These are phyloP conservation scores for Caenorhabditis brenneri DNA, from an alignment of 1,140 invertebrate species.

Conservation along the genomic window DNA sequence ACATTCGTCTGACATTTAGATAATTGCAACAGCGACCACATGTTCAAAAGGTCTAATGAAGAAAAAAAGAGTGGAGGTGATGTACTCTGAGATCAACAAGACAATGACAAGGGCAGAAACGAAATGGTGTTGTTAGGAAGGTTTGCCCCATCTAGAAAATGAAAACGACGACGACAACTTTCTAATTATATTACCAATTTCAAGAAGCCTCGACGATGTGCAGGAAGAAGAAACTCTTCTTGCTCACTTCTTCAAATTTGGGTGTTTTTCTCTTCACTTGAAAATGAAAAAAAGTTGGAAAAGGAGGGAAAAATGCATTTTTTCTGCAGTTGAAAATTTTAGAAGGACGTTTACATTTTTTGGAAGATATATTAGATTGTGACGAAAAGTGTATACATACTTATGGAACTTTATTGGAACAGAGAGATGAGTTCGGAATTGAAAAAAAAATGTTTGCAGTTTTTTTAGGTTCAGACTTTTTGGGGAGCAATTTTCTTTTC, in stretches of 20 bases:
- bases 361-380: conserved; percentile 17
- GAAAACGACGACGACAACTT: conserved; percentile 28
- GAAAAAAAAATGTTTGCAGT: background rate
- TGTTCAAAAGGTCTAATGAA: background rate
- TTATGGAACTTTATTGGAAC: background rate
- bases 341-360: conserved; percentile 17
- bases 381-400: background rate
- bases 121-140: conserved; percentile 22
- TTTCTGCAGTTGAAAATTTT: background rate
- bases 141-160: background rate
- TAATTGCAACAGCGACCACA: conserved; percentile 4
- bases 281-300: background rate
- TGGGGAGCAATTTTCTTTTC: background rate
- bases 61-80: background rate
- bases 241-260: background rate
- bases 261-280: background rate
- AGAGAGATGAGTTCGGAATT: background rate
- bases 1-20: conserved; percentile 4
- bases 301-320: background rate
- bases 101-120: background rate
- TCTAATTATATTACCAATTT: conserved; percentile 32
- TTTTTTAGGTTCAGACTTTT: too few relatives aligned
- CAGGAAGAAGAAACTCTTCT: background rate
- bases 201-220: background rate
- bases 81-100: background rate